phyloP scores from a whole-genome alignment of 2,888 invertebrate species.

The Diaphora mendica region DNA sequence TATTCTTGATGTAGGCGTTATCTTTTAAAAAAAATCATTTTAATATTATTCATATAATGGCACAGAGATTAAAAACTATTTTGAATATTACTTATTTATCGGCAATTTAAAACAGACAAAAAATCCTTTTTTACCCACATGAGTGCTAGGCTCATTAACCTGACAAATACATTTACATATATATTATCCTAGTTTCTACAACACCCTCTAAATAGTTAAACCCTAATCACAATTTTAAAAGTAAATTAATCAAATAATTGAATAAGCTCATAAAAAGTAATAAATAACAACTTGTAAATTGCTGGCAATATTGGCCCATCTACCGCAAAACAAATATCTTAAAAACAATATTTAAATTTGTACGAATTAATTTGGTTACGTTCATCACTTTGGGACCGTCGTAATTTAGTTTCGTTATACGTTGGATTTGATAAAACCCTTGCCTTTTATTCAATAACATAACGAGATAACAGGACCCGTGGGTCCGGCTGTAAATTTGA shows the following conservation, averaged over 20 bases:
- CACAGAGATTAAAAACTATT: too few relatives aligned
- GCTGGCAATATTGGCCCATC: neutral
- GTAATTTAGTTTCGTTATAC: slow-evolving; percentile 63
- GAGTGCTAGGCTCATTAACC: neutral
- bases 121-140: neutral
- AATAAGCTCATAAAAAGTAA: neutral
- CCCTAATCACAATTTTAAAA: neutral
- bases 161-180: neutral
- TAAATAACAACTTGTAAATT: neutral
- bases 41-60: too few relatives aligned
- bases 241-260: neutral
- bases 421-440: slow-evolving; percentile 66
- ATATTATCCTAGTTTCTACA: neutral
- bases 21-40: too few relatives aligned
- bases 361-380: slow-evolving; percentile 50
- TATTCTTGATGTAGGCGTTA: too few relatives aligned
- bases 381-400: slow-evolving; percentile 52
- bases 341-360: slow-evolving; percentile 41
- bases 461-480: slow-evolving; percentile 62
- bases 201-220: neutral
- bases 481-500: slow-evolving; percentile 55
- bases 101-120: neutral
- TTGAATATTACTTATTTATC: too few relatives aligned
- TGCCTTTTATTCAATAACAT: slow-evolving; percentile 69
- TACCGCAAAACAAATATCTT: slow-evolving; percentile 37